Evolutionary conservation across 2,888 invertebrate genomes (phyloP), one percentile per base, ranked within the genome.

Genomic region (Thecocarcelia acutangulata): DNA sequence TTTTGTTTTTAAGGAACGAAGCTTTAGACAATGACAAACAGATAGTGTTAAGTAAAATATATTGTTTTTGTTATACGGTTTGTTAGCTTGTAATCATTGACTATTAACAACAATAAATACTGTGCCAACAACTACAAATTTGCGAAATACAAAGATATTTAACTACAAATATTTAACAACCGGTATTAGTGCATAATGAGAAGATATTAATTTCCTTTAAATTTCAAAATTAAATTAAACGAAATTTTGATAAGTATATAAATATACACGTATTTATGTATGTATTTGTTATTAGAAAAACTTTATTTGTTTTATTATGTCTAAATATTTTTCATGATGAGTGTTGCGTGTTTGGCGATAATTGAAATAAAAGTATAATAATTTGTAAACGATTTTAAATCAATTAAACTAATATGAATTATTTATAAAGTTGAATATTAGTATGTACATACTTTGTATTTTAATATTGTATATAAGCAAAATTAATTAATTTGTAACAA

Each of bases 61-160:
- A 80, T 70, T 72, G 58, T 72, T 61, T 72, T 70, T 66, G 46
- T 58, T 77, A 63, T 40, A 63, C 46, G 69, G 59, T 74, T 74
- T 61, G 74, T 75, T 78, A 40, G 33, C 1, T 61, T 54, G 66
- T 70, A 77, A 78, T 74, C 69, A 50, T 64, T 74, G 54, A 69
- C 76, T 28, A 58, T 28, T 66, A 58, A 33, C n/a, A 50, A 21
- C 15, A 68, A 66, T 33, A 50, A 46, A 50, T 2, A 21, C 37
- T 19, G 1, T 11, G 12, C 40, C 11, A 64, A 24, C 44, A 69
- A 17, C 19, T 4, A 28, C 12, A 44, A 46, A 33, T 33, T 33
- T 33, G 33, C 33, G 8, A 33, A 33, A 33, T 24, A 24, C 3
- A 33, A 33, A 33, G 9, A 8, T 33, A 3, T 33, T 33, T 33